These are phyloP conservation scores for Euura lappo DNA, from an alignment of 1,140 invertebrate species.

Conservation along the genomic window DNA sequence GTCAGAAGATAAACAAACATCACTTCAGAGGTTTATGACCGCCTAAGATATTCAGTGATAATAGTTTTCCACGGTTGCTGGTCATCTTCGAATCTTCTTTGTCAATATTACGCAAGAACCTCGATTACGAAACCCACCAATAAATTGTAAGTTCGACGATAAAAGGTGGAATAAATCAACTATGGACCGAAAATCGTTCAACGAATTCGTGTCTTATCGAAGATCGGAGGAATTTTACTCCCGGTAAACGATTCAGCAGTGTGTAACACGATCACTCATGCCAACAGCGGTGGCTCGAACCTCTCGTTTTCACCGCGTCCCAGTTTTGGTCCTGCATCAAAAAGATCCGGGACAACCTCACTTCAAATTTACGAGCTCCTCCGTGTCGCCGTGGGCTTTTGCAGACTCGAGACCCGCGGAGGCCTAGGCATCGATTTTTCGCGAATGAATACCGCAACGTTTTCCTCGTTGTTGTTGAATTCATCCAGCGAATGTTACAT, in stretches of 20 bases:
- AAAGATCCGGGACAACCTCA: background rate
- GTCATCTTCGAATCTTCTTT: too few relatives aligned
- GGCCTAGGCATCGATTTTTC: background rate
- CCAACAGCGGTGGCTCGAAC: background rate
- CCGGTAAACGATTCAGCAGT: background rate
- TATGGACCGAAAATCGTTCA: background rate
- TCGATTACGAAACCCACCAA: too few relatives aligned
- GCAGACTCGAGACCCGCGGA: background rate
- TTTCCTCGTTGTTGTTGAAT: background rate
- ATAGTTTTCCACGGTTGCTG: too few relatives aligned
- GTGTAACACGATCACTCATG: background rate
- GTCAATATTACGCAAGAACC: too few relatives aligned
- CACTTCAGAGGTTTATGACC: too few relatives aligned
- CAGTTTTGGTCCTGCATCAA: background rate
- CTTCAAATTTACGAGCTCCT: too few relatives aligned
- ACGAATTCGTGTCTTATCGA: background rate
- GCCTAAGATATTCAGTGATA: too few relatives aligned
- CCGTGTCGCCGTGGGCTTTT: too few relatives aligned
- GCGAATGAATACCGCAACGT: background rate
- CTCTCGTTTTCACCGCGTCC: background rate
- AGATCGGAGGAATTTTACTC: background rate
- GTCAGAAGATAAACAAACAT: too few relatives aligned
- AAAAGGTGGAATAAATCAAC: too few relatives aligned
- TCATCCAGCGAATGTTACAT: background rate
- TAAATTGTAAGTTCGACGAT: too few relatives aligned